A percentile compares a stretch with the other conserved stretches of the same genome.
Conservation (phyloP, 2,888 invertebrate genomes). For the Cephus spinipes region DNA sequence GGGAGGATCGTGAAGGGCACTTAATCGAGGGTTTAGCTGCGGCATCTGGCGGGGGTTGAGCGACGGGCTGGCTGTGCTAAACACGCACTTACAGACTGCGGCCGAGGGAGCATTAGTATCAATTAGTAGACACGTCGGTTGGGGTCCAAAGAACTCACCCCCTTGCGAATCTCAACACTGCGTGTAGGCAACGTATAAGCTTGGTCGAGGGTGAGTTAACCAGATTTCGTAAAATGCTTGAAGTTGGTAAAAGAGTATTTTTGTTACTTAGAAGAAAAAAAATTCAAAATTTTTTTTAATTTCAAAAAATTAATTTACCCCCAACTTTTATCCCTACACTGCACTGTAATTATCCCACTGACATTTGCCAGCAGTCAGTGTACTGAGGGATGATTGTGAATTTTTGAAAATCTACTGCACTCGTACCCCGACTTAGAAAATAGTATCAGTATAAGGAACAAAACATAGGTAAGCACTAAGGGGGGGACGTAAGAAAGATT, state of each 20-base stretch:
- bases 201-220: background rate
- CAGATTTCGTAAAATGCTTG: background rate
- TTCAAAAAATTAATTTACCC: background rate
- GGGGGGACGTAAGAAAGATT: conserved; percentile 21
- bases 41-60: conserved; percentile 24
- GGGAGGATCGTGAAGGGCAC: conserved; percentile 23
- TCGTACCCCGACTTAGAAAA: background rate
- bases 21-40: conserved; percentile 27
- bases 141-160: conserved; percentile 7
- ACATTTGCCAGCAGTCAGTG: background rate
- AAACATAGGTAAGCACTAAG: background rate
- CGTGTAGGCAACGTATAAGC: background rate
- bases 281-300: background rate
- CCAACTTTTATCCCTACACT: accelerated
- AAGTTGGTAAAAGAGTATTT: background rate
- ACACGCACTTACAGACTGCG: conserved; percentile 27
- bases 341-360: no score
- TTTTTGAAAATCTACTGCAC: background rate
- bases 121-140: conserved; percentile 24
- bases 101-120: conserved; percentile 23
- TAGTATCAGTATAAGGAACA: background rate
- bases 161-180: background rate
- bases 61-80: conserved; percentile 22
- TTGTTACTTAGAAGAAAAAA: background rate
- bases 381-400: background rate